Evolutionary conservation across 2,888 invertebrate genomes (phyloP).

Genomic region (Atethmia centrago): DNA sequence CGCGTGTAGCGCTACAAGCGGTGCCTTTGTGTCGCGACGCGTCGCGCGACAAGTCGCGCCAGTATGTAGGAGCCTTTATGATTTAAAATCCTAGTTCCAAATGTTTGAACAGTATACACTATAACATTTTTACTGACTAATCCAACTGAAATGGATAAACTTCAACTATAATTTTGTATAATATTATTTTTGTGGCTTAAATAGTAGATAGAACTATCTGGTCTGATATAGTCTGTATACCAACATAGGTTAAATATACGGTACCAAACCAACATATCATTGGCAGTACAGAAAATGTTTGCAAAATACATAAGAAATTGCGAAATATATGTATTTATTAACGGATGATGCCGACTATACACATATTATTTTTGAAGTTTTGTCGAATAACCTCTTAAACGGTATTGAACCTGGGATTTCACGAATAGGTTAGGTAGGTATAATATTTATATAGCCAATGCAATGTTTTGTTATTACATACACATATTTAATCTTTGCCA

Average conservation of each 20-base stretch:
- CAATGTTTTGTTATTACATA: constrained; percentile 43
- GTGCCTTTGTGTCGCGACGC: no score
- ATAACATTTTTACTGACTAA: no score
- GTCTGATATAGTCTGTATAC: no score
- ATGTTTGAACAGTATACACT: no score
- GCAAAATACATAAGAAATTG: constrained; percentile 31
- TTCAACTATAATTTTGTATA: no score
- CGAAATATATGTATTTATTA: constrained; percentile 21
- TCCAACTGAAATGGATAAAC: no score
- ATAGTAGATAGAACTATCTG: no score
- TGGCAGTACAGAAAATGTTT: constrained; percentile 11
- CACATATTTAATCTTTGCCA: constrained; percentile 39
- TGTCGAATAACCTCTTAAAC: constrained; percentile 11
- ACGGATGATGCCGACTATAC: neutral
- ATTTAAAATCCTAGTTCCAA: no score
- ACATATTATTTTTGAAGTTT: neutral
- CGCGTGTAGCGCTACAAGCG: no score
- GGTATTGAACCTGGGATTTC: constrained; percentile 35
- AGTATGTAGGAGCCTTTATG: no score
- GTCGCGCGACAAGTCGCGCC: no score
- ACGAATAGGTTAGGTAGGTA: constrained; percentile 13
- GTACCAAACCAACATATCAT: neutral
- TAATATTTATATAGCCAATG: constrained; percentile 39
- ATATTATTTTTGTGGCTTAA: no score
- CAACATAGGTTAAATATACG: neutral